Evolutionary conservation across 1,140 invertebrate species (phyloP).

Genomic region (Condylostylus longicornis): DNA sequence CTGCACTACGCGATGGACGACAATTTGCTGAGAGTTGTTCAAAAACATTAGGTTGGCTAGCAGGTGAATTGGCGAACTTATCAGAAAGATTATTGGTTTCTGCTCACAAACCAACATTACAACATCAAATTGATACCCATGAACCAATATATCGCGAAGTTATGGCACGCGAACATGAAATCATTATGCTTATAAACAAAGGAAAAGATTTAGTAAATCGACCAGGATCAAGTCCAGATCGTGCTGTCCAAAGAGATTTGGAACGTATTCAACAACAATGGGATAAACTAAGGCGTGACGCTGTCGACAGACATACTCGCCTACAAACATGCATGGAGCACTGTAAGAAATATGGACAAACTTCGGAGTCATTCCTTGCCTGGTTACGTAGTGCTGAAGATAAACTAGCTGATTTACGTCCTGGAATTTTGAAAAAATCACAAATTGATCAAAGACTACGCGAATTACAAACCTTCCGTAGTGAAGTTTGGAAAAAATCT

Average conservation of each 20-base stretch:
- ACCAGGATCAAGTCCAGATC: constrained; percentile 38
- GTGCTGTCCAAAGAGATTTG: constrained; percentile 50
- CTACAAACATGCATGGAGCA: constrained; percentile 82
- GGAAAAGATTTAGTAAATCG: constrained; percentile 59
- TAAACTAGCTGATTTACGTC: constrained; percentile 61
- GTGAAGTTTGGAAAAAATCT: constrained; percentile 79
- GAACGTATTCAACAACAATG: constrained; percentile 77
- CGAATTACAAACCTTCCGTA: constrained; percentile 77
- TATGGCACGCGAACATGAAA: constrained; percentile 78
- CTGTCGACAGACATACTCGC: constrained; percentile 65
- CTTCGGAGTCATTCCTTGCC: constrained; percentile 69
- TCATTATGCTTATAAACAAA: constrained; percentile 87
- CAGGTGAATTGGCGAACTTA: constrained; percentile 57
- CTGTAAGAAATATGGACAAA: constrained; percentile 75
- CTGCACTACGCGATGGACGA: constrained; percentile 62
- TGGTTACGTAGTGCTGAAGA: constrained; percentile 81
- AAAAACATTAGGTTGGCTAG: constrained; percentile 75
- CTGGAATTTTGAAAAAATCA: constrained; percentile 65
- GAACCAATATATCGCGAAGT: constrained; percentile 80
- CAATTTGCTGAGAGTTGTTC: constrained; percentile 77
- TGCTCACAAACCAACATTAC: constrained; percentile 65
- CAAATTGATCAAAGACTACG: constrained; percentile 79
- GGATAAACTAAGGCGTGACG: constrained; percentile 77
- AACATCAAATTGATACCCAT: constrained; percentile 73
- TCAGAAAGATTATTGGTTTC: constrained; percentile 68